Evolutionary conservation across 2,113 vertebrate genomes (phyloP), one percentile per base, ranked within the genome.

Genomic region (Anseranas semipalmata): DNA sequence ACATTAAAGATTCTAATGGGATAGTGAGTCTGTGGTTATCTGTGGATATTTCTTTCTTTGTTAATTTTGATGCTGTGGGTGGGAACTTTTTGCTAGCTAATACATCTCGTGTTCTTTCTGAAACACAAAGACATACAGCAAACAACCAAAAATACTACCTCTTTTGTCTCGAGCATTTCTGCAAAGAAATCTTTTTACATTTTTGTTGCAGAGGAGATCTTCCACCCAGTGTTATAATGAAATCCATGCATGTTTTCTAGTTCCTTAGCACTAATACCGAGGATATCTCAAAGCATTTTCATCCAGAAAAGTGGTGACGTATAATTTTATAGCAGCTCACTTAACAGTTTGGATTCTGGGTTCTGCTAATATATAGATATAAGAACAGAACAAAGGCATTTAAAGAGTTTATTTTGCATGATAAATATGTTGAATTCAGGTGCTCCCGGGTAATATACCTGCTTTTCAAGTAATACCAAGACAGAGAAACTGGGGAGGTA

Each of bases 1-100:
- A 66, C 91, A 91, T 92, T 94, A 53, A 53, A 65, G 85, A 84
- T 95, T 95, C 93, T 96, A 96, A 97, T 86, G 88, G 84, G 71
- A 32, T 53, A 85, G 73, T 85, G 93, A 95, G 91, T 91, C 84
- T 75, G 67, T 87, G 91, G 74, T 63, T 94, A 87, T 85, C 89
- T 48, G 9, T 53, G 62, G 83, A 5, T 60, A 55, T 85, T 83
- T 72, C 90, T 93, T 78, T 74, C 80, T 90, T 70, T 0, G 0
- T 89, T 95, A 68, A 82, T 93, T 96, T 82, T 93, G 66, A 87
- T 95, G 60, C 83, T 67, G 58, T 92, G 87, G 77, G 82, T 4
- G 16, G 89, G 81, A 91, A 67, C 62, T 55, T 72, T 58, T 95
- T 78, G 58, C 89, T 68, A 87, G 87, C 76, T 89, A 46, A 84